Base-by-base conservation (phyloP, 2,888 invertebrate genomes). In the Drosophila picticornis region DNA sequence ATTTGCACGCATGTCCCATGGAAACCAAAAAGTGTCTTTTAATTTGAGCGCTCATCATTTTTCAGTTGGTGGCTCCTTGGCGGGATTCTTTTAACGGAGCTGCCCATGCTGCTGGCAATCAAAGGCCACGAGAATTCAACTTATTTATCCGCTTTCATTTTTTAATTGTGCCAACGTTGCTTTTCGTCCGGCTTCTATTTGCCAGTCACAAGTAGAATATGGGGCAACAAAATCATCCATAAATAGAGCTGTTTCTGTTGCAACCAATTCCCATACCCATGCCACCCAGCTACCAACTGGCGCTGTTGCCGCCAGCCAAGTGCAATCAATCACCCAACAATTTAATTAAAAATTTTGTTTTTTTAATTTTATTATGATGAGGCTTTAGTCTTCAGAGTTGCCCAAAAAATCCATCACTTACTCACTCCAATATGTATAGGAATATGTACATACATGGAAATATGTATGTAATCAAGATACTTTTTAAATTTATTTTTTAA, bases 131-230 rank as follows among this genome's bases (percentile, higher is more conserved):
- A 71, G 70, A 71, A 61, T 66, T 63, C 68, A 79, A 84, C 74
- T 77, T 88, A 82, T 89, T 81, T 87, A 87, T 88, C 70, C 62
- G 90, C 88, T 82, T 89, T 88, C 77, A 83, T 75, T 81, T 83
- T 84, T 64, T 84, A 84, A 84, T 84, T 89, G 85, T 88, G 85
- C 74, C 73, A 63, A 78, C 64, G 66, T 72, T 78, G 65, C 72
- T 70, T 79, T 77, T 62, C 16, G 66, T 65, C 52, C 62, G 74
- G 52, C 70, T 68, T 83, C 84, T 68, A 71, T 81, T 77, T 77
- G 77, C 75, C 67, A 72, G 75, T 84, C 83, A 56, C 74, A 80
- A 83, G 62, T 34, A 77, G 67, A 83, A 73, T 55, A 66, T 13
- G 19, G 56, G 50, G 46, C 22, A 46, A 16, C 16, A 83, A 79